Conservation (phyloP, 2,797 vertebrate species). For the Danio aesculapii region DNA sequence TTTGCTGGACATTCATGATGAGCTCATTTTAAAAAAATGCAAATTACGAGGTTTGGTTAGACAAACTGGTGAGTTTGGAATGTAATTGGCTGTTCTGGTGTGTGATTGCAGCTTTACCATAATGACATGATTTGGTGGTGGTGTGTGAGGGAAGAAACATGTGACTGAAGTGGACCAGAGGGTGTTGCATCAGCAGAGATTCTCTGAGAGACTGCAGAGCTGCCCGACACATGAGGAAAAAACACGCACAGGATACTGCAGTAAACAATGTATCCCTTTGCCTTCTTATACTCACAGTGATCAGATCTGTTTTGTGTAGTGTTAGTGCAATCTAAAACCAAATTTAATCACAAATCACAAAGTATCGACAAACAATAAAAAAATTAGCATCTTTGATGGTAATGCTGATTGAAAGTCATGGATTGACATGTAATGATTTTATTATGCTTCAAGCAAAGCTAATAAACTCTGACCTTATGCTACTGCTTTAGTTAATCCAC, state of each 20-base stretch:
- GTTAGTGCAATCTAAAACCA: background rate
- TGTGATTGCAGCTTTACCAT: constrained; percentile 15
- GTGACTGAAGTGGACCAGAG: background rate
- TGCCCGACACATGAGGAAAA: background rate
- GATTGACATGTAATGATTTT: too few relatives aligned
- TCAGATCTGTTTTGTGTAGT: background rate
- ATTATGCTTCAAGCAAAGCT: too few relatives aligned
- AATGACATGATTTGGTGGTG: constrained; percentile 35
- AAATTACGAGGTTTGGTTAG: constrained; percentile 4
- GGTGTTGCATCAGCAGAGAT: constrained; percentile 13
- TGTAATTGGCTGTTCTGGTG: constrained; percentile 8
- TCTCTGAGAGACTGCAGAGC: background rate
- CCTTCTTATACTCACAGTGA: background rate
- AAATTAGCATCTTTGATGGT: background rate
- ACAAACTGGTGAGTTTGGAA: constrained; percentile 32
- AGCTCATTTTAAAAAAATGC: background rate
- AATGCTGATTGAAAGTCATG: too few relatives aligned
- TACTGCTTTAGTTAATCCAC: too few relatives aligned
- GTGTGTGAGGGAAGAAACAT: constrained; percentile 12
- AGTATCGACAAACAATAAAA: background rate
- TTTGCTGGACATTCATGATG: background rate
- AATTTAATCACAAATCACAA: too few relatives aligned
- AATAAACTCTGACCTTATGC: too few relatives aligned
- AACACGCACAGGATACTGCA: background rate
- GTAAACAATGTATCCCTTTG: background rate